These are phyloP conservation scores for Lanius ludovicianus DNA, from an alignment of 2,113 vertebrate species.

Conservation along the genomic window DNA sequence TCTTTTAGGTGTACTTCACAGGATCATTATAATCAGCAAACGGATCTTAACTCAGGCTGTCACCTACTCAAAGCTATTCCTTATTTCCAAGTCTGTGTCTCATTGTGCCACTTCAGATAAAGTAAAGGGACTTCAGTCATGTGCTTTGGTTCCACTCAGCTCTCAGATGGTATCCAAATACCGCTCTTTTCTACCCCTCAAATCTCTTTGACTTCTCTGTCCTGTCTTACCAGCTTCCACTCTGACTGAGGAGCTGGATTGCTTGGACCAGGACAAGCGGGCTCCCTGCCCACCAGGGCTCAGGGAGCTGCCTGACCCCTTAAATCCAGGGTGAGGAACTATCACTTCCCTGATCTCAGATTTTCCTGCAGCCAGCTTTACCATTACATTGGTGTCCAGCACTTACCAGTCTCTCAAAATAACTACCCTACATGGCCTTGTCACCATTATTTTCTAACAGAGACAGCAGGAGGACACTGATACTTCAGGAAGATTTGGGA, in stretches of 20 bases:
- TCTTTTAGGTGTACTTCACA: conserved; percentile 67
- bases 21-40: conserved; percentile 71
- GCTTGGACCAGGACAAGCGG: accelerated
- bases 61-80: conserved; percentile 60
- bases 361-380: background rate
- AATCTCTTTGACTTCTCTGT: background rate
- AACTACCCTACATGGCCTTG: background rate
- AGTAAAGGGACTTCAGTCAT: conserved; percentile 26
- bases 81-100: conserved; percentile 54
- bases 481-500: background rate
- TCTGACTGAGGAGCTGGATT: background rate
- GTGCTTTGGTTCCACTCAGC: background rate
- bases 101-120: background rate
- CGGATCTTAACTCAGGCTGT: conserved; percentile 53
- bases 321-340: background rate
- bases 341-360: background rate
- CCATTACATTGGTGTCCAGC: accelerated
- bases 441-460: background rate
- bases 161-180: background rate
- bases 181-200: background rate
- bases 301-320: background rate
- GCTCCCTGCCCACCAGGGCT: background rate
- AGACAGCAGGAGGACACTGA: background rate
- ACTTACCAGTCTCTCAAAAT: background rate
- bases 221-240: background rate